Evolutionary conservation across 2,113 vertebrate species (phyloP).

Genomic region (Tursiops truncatus): DNA sequence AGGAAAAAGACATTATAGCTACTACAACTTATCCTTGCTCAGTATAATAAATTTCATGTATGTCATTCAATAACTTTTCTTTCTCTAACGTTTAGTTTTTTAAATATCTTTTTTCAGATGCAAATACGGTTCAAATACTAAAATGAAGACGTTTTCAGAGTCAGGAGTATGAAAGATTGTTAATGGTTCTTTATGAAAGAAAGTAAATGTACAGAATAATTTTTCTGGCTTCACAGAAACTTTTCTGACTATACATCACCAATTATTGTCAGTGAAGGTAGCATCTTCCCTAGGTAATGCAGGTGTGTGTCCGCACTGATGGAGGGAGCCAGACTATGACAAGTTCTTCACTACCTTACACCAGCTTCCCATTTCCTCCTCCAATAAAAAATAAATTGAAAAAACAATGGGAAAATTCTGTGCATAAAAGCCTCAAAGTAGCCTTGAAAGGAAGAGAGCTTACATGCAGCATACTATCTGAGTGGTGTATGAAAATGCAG

Average conservation of each 20-base stretch:
- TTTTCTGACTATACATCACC: neutral
- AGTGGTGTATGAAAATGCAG: neutral
- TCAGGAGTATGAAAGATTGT: neutral
- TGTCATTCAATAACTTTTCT: neutral
- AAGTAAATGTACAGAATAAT: neutral
- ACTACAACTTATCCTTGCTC: neutral
- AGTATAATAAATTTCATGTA: neutral
- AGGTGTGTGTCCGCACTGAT: neutral
- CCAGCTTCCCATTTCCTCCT: neutral
- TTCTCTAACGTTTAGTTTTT: neutral
- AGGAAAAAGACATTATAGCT: neutral
- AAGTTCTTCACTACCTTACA: neutral
- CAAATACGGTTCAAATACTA: neutral
- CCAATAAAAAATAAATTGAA: neutral
- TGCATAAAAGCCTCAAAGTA: neutral
- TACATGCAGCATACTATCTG: neutral
- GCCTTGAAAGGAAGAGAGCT: neutral
- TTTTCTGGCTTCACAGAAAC: neutral
- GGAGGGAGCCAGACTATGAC: rapidly evolving
- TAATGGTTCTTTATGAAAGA: neutral
- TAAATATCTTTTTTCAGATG: neutral
- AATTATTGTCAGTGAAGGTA: neutral
- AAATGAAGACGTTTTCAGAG: neutral
- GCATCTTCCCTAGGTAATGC: neutral
- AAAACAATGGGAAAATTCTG: neutral